phyloP scores from a whole-genome alignment of 2,797 vertebrate genomes.

The Squalus acanthias region DNA sequence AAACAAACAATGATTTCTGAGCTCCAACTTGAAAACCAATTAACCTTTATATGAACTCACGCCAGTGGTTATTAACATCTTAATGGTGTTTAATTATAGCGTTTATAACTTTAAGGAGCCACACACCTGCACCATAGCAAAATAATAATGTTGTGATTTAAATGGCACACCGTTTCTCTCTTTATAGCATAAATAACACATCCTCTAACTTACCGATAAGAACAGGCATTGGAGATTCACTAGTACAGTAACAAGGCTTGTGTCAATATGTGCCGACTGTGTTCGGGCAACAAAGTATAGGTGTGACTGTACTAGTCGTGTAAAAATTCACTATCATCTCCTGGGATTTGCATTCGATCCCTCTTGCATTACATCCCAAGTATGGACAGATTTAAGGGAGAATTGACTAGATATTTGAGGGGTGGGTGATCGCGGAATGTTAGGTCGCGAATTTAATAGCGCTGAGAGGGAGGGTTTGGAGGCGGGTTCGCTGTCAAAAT shows the following conservation, averaged over 20 bases:
- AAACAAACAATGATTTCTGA: neutral
- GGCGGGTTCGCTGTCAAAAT: no score
- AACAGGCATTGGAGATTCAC: neutral
- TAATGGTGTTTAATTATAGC: conserved; percentile 22
- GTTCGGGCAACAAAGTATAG: neutral
- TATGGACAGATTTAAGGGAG: neutral
- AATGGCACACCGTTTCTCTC: neutral
- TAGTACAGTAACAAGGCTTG: neutral
- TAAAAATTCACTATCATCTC: neutral
- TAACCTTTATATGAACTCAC: conserved; percentile 28
- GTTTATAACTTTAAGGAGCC: neutral
- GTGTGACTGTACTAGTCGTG: neutral
- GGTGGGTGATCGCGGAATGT: neutral
- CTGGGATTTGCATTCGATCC: neutral
- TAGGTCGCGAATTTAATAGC: no score
- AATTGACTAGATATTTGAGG: neutral
- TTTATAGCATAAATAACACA: neutral
- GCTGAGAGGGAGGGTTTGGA: no score
- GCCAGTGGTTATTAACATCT: neutral
- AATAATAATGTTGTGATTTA: neutral
- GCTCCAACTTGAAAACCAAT: conserved; percentile 12
- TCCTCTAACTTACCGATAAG: neutral
- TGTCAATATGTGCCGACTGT: neutral
- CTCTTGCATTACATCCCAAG: neutral
- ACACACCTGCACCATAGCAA: neutral